A percentile compares a stretch with the other conserved stretches of the same genome.
These are phyloP conservation scores for Neopelma chrysocephalum DNA, from an alignment of 2,797 vertebrate genomes.

Conservation along the genomic window DNA sequence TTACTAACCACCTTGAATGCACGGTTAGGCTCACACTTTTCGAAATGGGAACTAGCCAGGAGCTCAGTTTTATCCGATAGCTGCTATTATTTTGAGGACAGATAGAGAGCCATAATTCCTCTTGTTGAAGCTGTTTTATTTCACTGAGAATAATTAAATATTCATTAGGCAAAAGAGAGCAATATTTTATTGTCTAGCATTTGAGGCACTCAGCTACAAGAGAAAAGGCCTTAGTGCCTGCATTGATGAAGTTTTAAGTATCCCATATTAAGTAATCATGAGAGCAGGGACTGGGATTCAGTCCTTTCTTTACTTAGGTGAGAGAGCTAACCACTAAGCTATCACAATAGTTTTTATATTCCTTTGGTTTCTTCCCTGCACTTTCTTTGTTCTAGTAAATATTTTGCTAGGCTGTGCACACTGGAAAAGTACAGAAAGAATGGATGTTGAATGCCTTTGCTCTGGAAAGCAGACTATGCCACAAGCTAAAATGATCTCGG, in stretches of 20 bases:
- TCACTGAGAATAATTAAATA: slow-evolving; percentile 45
- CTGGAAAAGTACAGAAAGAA: not conserved
- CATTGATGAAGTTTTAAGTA: slow-evolving; percentile 31
- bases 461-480: not conserved
- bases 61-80: not conserved
- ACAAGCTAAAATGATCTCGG: not conserved
- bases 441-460: not conserved
- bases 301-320: slow-evolving; percentile 17
- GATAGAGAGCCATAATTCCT: slow-evolving; percentile 8
- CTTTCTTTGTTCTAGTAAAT: not conserved
- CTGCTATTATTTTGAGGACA: slow-evolving; percentile 3
- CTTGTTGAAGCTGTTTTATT: slow-evolving; percentile 22
- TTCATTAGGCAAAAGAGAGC: slow-evolving; percentile 48
- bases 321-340: not conserved
- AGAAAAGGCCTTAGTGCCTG: slow-evolving; percentile 8
- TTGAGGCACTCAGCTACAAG: slow-evolving; percentile 4
- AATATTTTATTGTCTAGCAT: slow-evolving; percentile 20
- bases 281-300: slow-evolving; percentile 11
- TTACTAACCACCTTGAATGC: not conserved
- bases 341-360: not conserved
- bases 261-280: slow-evolving; percentile 62
- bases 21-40: not conserved
- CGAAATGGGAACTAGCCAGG: not conserved
- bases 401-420: not conserved
- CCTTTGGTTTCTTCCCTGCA: not conserved